Evolutionary conservation across 2,113 vertebrate species (phyloP), one percentile per base, ranked within the genome.

Genomic region (Tapirus terrestris): DNA sequence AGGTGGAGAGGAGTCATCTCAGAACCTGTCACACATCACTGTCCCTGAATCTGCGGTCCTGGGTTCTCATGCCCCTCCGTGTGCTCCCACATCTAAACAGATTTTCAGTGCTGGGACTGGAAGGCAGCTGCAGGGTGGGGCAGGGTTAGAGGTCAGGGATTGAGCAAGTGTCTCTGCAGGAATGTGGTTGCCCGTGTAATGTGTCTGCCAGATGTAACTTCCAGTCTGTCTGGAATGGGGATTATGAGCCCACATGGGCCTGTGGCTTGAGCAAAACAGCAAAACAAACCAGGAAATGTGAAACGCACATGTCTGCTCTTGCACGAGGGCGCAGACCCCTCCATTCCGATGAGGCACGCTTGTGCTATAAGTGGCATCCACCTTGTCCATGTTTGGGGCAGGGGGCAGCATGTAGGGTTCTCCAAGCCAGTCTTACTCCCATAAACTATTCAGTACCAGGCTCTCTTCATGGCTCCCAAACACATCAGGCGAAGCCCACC

Each of bases 211-310:
- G 94, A 90, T 94, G 70, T 12, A 65, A 96, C 79, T 87, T 77
- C 76, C 60, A 36, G 92, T 73, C 92, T 95, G 97, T 97, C 98
- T 97, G 94, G 86, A 60, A 94, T 73, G 61, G 90, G 76, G 80
- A 91, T 96, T 96, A 90, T 53, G 79, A 92, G 84, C 82, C 85
- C 87, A 85, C 77, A 73, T 43, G 39, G 27, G 75, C 58, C 79
- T 31, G n/a, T 56, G 77, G 36, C 68, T 95, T 45, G 36, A 87
- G 53, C 43, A 87, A 93, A 96, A 65, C 53, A 23, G 61, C 61
- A 89, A 82, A 94, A 60, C 25, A 77, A 94, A 94, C 56, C 13
- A 63, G 91, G n/a, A 84, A 53, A 83, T 87, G 87, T n/a, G 61
- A 79, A 72, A 82, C 0, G 0, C 33, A n/a, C 61, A 14, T 5